These are phyloP conservation scores for Chironomus riparius DNA, from an alignment of 2,888 invertebrate genomes.

Conservation along the genomic window DNA sequence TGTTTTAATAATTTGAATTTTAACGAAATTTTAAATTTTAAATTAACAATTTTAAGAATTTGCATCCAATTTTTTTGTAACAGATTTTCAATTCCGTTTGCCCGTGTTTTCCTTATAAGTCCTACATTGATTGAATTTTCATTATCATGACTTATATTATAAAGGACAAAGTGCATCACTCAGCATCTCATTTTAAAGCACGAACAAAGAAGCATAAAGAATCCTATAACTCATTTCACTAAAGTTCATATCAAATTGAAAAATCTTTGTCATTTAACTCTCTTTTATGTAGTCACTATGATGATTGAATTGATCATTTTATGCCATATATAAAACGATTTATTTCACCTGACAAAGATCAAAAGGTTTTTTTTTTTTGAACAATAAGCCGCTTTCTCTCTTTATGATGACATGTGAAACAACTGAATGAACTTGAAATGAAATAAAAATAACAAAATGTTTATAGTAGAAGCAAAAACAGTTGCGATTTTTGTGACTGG, in stretches of 20 bases:
- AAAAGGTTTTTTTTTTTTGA: background rate
- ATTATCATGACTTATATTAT: too few relatives aligned
- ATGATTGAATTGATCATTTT: background rate
- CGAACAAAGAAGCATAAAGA: background rate
- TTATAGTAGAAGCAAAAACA: background rate
- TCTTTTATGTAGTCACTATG: background rate
- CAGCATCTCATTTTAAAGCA: too few relatives aligned
- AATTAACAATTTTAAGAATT: too few relatives aligned
- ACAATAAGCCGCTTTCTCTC: background rate
- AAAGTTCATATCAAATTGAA: background rate
- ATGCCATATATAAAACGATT: constrained; percentile 3
- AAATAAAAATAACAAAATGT: background rate
- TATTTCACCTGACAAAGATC: background rate
- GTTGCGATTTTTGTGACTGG: background rate
- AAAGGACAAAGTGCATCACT: too few relatives aligned
- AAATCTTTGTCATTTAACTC: background rate
- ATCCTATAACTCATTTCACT: background rate
- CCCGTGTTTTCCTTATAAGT: too few relatives aligned
- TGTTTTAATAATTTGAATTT: too few relatives aligned
- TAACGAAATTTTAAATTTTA: too few relatives aligned
- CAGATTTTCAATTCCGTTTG: too few relatives aligned
- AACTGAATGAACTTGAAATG: constrained; percentile 1
- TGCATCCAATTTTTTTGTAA: too few relatives aligned
- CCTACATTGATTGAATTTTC: too few relatives aligned
- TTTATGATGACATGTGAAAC: constrained; percentile 8